A percentile compares a stretch with the other conserved stretches of the same genome.
phyloP scores from a whole-genome alignment of 1,140 invertebrate species.

The Drosophila melanica region DNA sequence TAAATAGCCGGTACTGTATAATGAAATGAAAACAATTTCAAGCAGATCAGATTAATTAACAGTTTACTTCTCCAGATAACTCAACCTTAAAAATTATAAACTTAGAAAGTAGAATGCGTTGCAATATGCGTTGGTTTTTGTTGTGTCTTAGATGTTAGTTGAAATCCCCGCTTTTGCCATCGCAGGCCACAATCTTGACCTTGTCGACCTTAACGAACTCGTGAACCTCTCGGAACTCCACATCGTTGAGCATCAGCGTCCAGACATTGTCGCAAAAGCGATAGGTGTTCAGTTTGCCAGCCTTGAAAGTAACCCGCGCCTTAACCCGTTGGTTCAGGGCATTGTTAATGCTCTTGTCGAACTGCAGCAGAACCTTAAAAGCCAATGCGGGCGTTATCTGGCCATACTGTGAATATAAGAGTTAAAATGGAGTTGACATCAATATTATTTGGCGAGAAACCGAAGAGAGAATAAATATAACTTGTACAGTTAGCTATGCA shows the following conservation, averaged over 20 bases:
- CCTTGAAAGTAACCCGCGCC: slow-evolving; percentile 97
- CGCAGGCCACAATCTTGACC: slow-evolving; percentile 99
- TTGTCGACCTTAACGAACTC: slow-evolving; percentile 97
- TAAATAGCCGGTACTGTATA: not conserved
- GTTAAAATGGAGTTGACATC: not conserved
- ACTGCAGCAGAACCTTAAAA: slow-evolving; percentile 96
- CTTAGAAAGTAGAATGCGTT: slow-evolving; percentile 54
- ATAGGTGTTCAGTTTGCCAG: slow-evolving; percentile 98
- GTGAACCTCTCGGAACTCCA: slow-evolving; percentile 98
- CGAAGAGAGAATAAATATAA: not conserved
- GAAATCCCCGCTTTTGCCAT: slow-evolving; percentile 94
- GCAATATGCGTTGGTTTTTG: slow-evolving; percentile 18
- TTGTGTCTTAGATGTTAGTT: slow-evolving; percentile 33
- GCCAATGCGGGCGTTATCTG: slow-evolving; percentile 97
- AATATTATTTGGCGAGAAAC: not conserved
- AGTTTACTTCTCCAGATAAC: slow-evolving; percentile 37
- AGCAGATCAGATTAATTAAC: slow-evolving; percentile 40
- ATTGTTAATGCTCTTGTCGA: slow-evolving; percentile 98
- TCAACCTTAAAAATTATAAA: slow-evolving; percentile 52
- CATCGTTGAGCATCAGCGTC: slow-evolving; percentile 98
- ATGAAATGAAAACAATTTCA: not conserved
- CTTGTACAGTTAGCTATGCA: not conserved
- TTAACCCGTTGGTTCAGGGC: slow-evolving; percentile 96
- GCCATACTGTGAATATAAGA: slow-evolving; percentile 91
- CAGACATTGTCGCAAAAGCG: slow-evolving; percentile 99